A percentile compares a stretch with the other conserved stretches of the same genome.
Conservation (phyloP, 2,797 vertebrate genomes). For the Rhinogobio ventralis region DNA sequence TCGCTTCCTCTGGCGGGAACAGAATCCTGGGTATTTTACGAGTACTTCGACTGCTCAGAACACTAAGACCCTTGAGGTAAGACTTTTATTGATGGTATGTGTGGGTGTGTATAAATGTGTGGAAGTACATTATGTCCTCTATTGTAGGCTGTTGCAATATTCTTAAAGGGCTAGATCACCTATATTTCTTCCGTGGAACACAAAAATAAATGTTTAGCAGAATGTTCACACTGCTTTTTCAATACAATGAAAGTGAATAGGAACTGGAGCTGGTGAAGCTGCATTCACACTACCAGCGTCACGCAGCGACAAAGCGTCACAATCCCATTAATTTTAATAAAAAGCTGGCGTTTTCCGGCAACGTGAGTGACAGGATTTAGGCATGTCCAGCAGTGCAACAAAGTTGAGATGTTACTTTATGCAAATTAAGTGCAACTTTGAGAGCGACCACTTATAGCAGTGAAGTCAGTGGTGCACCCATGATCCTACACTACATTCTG, state of each 20-base stretch:
- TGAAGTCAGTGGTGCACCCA: background rate
- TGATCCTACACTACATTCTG: background rate
- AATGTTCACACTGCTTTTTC: background rate
- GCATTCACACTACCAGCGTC: background rate
- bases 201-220: background rate
- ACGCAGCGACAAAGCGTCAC: background rate
- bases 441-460: background rate
- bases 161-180: background rate
- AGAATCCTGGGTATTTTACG: constrained; percentile 93
- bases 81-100: background rate
- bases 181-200: background rate
- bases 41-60: constrained; percentile 91
- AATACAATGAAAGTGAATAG: background rate
- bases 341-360: background rate
- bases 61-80: constrained; percentile 92
- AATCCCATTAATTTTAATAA: background rate
- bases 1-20: constrained; percentile 89
- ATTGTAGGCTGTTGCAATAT: background rate
- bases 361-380: background rate
- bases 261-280: background rate
- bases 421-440: background rate
- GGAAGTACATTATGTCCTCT: background rate
- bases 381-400: background rate
- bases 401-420: background rate
- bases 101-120: constrained; percentile 17